Base-by-base conservation (phyloP, 2,113 vertebrate species). In the rat (Rattus norvegicus) region DNA sequence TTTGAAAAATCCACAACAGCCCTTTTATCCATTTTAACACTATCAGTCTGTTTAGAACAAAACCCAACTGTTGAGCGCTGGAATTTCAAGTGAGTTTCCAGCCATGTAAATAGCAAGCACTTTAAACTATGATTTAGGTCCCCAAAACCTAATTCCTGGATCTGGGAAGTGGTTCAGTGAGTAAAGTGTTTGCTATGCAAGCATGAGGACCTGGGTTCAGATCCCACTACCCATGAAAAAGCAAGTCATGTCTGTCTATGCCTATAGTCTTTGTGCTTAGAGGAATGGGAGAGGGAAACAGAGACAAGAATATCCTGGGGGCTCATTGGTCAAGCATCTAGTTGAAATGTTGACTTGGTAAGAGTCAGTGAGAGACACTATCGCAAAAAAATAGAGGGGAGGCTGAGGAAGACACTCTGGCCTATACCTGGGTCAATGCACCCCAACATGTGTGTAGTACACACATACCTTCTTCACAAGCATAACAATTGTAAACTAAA, bases 1-100 rank as follows among this genome's bases (percentile, higher is more conserved):
- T 56, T 95, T 84, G 39, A 89, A 81, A 90, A 95, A 69, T 28
- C 14, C 69, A 80, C 12, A 77, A 49, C 36, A 85, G 65, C 13
- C 8, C 67, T 93, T 19, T 17, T 76, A 19, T 92, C 83, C 90
- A 52, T 56, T 93, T 96, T 96, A 81, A 84, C 4, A 75, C 22
- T 90, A 93, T 43, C 63, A 33, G 17, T 88, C 14, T 93, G 26
- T 69, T 2, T 91, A 49, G 9, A 67, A 49, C 30, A 94, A 89
- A 92, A 85, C 16, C 65, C 3, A 91, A 77, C 30, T 52, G 19
- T 24, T 75, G 13, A 30, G 26, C n/a, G 33, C 30, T 70, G 72
- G 30, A 33, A 89, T 83, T 93, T 67, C 63, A 69, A 70, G 61
- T 26, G 63, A 87, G 93, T 59, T 77, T 69, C 33, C 92, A 94